Evolutionary conservation across 2,888 invertebrate genomes (phyloP).

Genomic region (Caenorhabditis wallacei): DNA sequence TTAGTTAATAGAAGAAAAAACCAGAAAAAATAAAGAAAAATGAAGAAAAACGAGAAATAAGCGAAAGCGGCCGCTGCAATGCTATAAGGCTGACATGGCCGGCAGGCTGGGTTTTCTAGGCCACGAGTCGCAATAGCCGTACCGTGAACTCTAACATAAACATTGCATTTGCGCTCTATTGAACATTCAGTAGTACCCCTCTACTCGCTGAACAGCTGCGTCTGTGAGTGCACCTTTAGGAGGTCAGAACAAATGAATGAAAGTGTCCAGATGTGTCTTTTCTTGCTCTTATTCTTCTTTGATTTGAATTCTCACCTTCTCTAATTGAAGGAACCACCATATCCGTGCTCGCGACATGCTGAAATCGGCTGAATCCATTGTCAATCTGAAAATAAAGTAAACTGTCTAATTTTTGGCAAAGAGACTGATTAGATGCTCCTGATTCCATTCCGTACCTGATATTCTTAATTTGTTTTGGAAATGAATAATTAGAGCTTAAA

Average conservation of each 20-base stretch:
- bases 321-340: conserved; percentile 2
- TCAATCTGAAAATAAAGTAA: conserved; percentile 62
- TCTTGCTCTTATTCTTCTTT: too few relatives aligned
- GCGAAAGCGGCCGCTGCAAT: too few relatives aligned
- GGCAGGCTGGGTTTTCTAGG: too few relatives aligned
- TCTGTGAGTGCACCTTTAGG: not conserved
- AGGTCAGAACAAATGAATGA: not conserved
- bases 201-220: not conserved
- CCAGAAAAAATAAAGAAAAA: too few relatives aligned
- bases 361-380: conserved; percentile 64
- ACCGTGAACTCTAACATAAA: too few relatives aligned
- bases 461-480: not conserved
- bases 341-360: conserved; percentile 56
- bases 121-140: too few relatives aligned
- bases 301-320: conserved; percentile 24
- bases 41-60: too few relatives aligned
- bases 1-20: too few relatives aligned
- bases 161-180: conserved; percentile 5
- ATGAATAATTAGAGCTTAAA: conserved; percentile 29
- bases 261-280: too few relatives aligned
- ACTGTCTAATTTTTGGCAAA: not conserved
- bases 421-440: not conserved
- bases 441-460: not conserved
- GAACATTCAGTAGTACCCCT: not conserved
- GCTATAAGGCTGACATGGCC: too few relatives aligned